Base-by-base conservation (phyloP, 2,888 invertebrate genomes). In the Epinotia ramella region DNA sequence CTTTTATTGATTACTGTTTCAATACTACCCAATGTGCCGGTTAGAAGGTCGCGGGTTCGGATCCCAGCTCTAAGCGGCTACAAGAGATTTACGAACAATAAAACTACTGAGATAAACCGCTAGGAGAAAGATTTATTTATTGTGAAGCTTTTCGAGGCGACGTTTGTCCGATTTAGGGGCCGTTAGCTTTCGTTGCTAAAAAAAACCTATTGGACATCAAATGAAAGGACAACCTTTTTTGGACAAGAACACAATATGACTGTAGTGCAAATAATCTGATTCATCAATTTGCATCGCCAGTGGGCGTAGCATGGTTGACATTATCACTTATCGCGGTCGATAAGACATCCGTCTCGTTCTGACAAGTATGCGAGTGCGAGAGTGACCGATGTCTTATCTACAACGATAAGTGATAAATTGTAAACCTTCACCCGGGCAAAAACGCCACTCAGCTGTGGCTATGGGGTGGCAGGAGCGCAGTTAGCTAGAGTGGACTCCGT, bases 21-120 rank as follows among this genome's bases (percentile, higher is more conserved):
- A 16, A 44, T 12, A 59, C n/a, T 65, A 56, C 9, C 60, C 16
- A 18, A 59, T 60, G 40, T 53, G 33, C 40, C 60, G 44, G 70
- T n/a, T 40, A 24, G 49, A 71, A 71, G 75, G 75, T 71, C 65
- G 53, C 18, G 60, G 75, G 65, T 66, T 71, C 65, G 28, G 59
- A 18, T 59, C 44, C 70, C 44, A 53, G 49, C 70, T 60, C 75
- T 53, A 44, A 71, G 65, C 75, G 70, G 70, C 70, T 75, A 71
- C 75, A 71, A 71, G 70, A 70, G 75, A 65, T 75, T 75, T 75
- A 71, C 75, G 75, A 75, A 75, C 75, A 75, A 71, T 75, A 75
- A 75, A 75, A 75, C 75, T 75, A 75, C 70, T 66, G 70, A 75
- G 75, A 75, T 75, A 75, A 75, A 75, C 75, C 75, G 70, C 75